Evolutionary conservation across 30 jellyfish, hydroid and myxozoan genomes (phyloP), one percentile per base, ranked within the genome.

Genomic region (Chrysaora quinquecirrha): DNA sequence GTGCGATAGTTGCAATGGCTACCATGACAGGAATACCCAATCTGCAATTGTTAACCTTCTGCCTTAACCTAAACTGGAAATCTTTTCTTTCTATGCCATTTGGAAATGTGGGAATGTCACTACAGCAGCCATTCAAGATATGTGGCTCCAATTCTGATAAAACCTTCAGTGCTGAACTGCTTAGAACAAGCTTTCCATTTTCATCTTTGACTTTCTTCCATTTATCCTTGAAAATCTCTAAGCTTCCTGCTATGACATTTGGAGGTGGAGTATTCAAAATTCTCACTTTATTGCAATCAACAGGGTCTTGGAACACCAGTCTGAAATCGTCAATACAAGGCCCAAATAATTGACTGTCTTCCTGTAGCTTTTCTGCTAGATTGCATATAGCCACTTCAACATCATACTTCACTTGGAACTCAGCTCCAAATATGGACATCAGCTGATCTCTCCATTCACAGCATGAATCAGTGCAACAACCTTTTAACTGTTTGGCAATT

Each of bases 151-250:
- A 25, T 27, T 93, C 98, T 52, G 78, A 71, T 23, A 93, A 78
- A 14, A 77, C 79, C 50, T 34, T 68, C 64, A 93, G 48, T 10
- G 95, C 98, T 34, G 80, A 56, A 22, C 60, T 83, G 0, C 91
- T 48, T 31, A 93, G 65, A 64, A 93, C 96, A 7, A 75, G 73
- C 60, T 86, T 91, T 0, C 90, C 91, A 32, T 80, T 87, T 2
- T 83, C 93, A 50, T 93, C 98, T 66, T 78, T 93, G 14, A 93
- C 75, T 46, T 81, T 91, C 35, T 74, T 85, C 98, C 98, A 93
- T 54, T 93, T 86, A 38, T 86, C 94, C 35, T 70, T 82, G 64
- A 93, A 93, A 22, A 60, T 61, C 67, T 91, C 89, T 1, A 91
- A 64, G 62, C 81, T 91, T 31, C 75, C 91, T 34, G 83, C 72